Conservation (phyloP, 2,113 vertebrate species). For the Orientallactaga bullata region DNA sequence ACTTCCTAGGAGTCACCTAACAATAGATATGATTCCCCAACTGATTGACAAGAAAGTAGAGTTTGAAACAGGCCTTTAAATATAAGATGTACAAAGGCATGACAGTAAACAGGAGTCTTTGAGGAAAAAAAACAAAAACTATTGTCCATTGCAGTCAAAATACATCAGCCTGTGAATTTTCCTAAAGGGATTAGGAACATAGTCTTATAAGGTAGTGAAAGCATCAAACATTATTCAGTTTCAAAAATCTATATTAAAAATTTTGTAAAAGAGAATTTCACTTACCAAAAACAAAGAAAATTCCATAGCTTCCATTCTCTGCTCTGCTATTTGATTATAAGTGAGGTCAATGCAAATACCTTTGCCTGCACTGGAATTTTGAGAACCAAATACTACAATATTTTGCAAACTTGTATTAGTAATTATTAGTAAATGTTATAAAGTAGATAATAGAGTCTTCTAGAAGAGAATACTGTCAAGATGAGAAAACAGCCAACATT, state of each 20-base stretch:
- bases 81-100: not conserved
- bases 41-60: not conserved
- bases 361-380: not conserved
- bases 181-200: not conserved
- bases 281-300: conserved; percentile 35
- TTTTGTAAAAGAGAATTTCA: conserved; percentile 8
- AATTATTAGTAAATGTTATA: not conserved
- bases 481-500: not conserved
- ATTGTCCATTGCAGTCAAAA: not conserved
- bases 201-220: not conserved
- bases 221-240: not conserved
- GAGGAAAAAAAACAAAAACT: not conserved
- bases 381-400: not conserved
- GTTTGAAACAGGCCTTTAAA: not conserved
- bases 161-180: not conserved
- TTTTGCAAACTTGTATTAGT: not conserved
- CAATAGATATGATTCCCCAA: not conserved
- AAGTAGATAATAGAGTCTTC: not conserved
- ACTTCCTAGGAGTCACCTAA: not conserved
- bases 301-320: not conserved
- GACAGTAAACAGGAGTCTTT: not conserved
- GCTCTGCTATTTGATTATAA: conserved; percentile 51
- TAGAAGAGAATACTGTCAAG: not conserved
- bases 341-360: conserved; percentile 31
- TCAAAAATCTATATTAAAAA: conserved; percentile 30